Conservation (phyloP, 1,140 invertebrate species). For the Eufriesea mexicana region DNA sequence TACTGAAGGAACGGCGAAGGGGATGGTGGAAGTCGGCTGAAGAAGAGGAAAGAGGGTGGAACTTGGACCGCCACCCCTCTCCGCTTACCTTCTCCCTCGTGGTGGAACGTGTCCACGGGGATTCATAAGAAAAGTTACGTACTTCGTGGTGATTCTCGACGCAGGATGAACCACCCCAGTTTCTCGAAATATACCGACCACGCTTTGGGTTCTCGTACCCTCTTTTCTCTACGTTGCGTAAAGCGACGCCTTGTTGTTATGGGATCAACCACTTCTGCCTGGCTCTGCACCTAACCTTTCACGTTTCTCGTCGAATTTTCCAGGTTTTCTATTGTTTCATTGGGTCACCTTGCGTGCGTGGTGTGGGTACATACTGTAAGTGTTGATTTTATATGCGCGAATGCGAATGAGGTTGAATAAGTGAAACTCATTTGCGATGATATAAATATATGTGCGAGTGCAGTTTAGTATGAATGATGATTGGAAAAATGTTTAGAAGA, state of each 20-base stretch:
- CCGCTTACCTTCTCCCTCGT: conserved; percentile 31
- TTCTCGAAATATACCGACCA: conserved; percentile 23
- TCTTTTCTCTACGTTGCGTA: conserved; percentile 22
- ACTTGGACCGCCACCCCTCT: conserved; percentile 31
- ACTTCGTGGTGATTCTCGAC: conserved; percentile 46
- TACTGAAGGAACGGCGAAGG: background rate
- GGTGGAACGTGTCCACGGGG: conserved; percentile 57
- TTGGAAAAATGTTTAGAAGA: too few species aligned
- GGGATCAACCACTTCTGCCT: conserved; percentile 59
- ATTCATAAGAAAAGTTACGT: conserved; percentile 74
- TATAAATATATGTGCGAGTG: too few species aligned
- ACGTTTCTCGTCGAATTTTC: background rate
- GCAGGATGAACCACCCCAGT: conserved; percentile 13
- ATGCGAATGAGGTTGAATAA: too few species aligned
- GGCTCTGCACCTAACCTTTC: background rate
- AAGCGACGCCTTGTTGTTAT: conserved; percentile 52
- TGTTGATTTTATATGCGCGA: too few species aligned
- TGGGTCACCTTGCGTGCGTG: too few species aligned
- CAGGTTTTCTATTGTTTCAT: background rate
- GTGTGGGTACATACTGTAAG: too few species aligned
- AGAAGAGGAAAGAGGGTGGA: conserved; percentile 19
- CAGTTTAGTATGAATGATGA: too few species aligned
- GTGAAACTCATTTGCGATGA: too few species aligned
- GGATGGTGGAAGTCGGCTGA: conserved; percentile 3
- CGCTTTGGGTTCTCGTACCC: conserved; percentile 42